A percentile compares a stretch with the other conserved stretches of the same genome.
phyloP scores from a whole-genome alignment of 23 tunicate genomes.

The Ascidia mentula region DNA sequence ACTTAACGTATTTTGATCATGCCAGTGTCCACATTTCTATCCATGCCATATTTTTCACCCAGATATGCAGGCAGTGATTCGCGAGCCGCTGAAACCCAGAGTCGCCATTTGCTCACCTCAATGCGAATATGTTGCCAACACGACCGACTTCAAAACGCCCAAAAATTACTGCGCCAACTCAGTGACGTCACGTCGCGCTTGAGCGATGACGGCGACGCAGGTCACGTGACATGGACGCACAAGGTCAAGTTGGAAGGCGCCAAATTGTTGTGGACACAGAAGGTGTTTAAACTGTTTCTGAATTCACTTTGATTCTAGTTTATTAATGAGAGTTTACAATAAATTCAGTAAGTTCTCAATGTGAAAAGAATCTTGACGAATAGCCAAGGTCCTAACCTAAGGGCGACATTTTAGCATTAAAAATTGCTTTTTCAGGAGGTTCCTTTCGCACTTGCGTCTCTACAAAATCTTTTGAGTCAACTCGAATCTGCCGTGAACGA shows the following conservation, averaged over 20 bases:
- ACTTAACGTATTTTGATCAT: no score
- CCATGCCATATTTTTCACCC: no score
- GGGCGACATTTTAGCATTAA: neutral
- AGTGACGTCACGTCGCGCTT: neutral
- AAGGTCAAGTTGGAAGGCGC: slow-evolving; percentile 3
- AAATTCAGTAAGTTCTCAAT: no score
- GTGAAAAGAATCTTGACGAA: no score
- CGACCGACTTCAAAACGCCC: slow-evolving; percentile 17
- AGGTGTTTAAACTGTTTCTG: no score
- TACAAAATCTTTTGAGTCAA: neutral
- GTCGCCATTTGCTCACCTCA: neutral
- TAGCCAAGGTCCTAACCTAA: no score
- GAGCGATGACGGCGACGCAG: neutral
- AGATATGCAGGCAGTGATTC: no score
- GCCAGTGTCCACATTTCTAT: no score
- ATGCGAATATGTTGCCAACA: neutral
- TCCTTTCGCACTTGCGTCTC: neutral
- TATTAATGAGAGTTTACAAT: no score
- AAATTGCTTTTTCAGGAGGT: neutral
- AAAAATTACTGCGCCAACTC: slow-evolving; percentile 1
- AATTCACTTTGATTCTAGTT: no score
- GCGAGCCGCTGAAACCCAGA: neutral
- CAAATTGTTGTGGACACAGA: slow-evolving; percentile 11
- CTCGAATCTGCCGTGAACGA: neutral
- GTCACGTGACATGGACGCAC: neutral